Evolutionary conservation across 2,797 vertebrate species (phyloP).

Genomic region (Hippocampus kuda): DNA sequence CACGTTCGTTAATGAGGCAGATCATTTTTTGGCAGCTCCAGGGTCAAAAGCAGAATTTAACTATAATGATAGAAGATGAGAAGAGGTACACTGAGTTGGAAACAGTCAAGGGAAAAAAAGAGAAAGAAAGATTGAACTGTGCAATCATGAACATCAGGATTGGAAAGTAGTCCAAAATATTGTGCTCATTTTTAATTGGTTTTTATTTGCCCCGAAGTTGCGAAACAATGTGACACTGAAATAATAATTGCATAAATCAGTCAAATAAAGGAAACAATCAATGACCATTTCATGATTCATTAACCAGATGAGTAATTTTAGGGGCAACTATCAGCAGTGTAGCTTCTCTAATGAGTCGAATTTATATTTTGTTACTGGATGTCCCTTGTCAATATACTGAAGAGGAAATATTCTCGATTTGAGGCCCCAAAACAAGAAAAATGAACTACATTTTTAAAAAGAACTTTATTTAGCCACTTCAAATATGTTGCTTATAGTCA

Average conservation of each 20-base stretch:
- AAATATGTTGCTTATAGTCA: too few species aligned
- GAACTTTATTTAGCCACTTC: not conserved
- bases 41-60: slow-evolving; percentile 56
- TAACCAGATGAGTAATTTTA: not conserved
- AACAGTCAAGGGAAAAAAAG: slow-evolving; percentile 25
- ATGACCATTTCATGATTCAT: slow-evolving; percentile 2
- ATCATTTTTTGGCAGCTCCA: slow-evolving; percentile 35
- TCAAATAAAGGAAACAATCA: not conserved
- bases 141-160: not conserved
- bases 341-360: not conserved
- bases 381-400: not conserved
- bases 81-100: slow-evolving; percentile 44
- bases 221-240: not conserved
- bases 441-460: not conserved
- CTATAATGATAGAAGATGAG: slow-evolving; percentile 25
- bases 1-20: slow-evolving; percentile 64
- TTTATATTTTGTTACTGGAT: not conserved
- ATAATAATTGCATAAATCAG: slow-evolving; percentile 1
- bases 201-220: not conserved
- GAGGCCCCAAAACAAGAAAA: not conserved
- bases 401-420: not conserved
- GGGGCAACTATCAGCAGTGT: not conserved
- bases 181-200: not conserved
- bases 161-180: not conserved
- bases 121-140: slow-evolving; percentile 18